These are phyloP conservation scores for Barbus barbus DNA, from an alignment of 2,113 vertebrate species.

Conservation along the genomic window DNA sequence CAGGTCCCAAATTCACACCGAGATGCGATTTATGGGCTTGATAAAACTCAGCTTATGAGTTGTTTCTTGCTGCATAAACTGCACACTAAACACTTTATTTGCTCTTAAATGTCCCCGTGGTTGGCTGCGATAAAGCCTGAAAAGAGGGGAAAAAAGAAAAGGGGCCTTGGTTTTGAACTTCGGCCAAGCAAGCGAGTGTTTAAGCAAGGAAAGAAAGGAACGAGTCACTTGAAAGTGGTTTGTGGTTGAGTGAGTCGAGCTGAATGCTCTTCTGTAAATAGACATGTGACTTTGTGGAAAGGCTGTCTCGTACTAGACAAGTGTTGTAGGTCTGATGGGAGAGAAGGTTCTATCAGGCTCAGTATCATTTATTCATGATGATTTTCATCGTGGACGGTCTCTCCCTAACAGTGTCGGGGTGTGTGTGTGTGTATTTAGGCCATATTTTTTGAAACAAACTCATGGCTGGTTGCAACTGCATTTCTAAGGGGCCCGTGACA, in stretches of 20 bases:
- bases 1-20: constrained; percentile 67
- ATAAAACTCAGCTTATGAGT: constrained; percentile 68
- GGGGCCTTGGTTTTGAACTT: neutral
- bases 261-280: constrained; percentile 50
- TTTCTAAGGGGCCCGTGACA: neutral
- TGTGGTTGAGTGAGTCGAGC: constrained; percentile 42
- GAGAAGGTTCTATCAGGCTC: constrained; percentile 51
- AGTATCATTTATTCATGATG: constrained; percentile 60
- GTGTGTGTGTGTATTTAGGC: neutral
- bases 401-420: constrained; percentile 6
- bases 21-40: constrained; percentile 67
- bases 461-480: neutral
- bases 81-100: constrained; percentile 68
- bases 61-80: constrained; percentile 63
- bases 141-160: constrained; percentile 2
- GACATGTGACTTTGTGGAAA: constrained; percentile 36
- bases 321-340: constrained; percentile 29
- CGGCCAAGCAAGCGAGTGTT: constrained; percentile 13
- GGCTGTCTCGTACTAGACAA: constrained; percentile 38
- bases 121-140: constrained; percentile 23
- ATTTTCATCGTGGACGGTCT: constrained; percentile 43
- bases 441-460: constrained; percentile 2
- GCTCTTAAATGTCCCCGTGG: constrained; percentile 66
- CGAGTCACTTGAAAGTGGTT: constrained; percentile 30
- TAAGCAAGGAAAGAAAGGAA: constrained; percentile 7